Evolutionary conservation across 2,113 vertebrate genomes (phyloP).

Genomic region (Heterotilapia buettikoferi): DNA sequence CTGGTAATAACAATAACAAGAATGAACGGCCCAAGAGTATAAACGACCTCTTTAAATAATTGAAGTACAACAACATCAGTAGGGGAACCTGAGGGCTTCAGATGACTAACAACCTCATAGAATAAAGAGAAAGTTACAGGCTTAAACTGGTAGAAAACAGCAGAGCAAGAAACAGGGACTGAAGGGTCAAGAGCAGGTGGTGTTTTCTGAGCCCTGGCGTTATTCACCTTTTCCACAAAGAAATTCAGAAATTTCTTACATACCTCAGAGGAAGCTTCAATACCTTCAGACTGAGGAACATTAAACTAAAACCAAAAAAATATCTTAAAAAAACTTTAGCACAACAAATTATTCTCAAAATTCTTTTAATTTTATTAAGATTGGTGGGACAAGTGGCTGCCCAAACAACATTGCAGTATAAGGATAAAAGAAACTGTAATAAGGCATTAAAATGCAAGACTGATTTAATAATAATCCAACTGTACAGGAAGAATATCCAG

Average conservation of each 20-base stretch:
- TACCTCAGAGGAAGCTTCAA: not conserved
- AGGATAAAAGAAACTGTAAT: not conserved
- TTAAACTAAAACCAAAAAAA: not conserved
- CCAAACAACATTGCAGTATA: not conserved
- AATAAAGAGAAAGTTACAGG: not conserved
- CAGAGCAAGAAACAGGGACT: not conserved
- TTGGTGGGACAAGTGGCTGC: not conserved
- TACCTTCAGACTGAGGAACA: not conserved
- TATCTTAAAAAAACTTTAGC: not conserved
- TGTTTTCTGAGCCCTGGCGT: not conserved
- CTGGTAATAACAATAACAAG: not conserved
- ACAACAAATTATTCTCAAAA: not conserved
- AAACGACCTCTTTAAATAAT: not conserved
- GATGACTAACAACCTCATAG: not conserved
- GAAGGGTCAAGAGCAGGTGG: not conserved
- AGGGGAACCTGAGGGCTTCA: not conserved
- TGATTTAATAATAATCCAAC: not conserved
- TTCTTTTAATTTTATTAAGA: not conserved
- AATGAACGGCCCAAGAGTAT: not conserved
- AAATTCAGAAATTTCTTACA: not conserved
- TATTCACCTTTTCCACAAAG: not conserved
- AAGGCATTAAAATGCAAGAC: not conserved
- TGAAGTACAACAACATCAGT: not conserved
- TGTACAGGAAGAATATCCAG: not conserved
- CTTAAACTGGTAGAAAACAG: not conserved